Percentiles rank a stretch among this genome's conserved stretches.
These are phyloP conservation scores for Atherinomorus stipes DNA, from an alignment of 2,113 vertebrate species.

Conservation along the genomic window DNA sequence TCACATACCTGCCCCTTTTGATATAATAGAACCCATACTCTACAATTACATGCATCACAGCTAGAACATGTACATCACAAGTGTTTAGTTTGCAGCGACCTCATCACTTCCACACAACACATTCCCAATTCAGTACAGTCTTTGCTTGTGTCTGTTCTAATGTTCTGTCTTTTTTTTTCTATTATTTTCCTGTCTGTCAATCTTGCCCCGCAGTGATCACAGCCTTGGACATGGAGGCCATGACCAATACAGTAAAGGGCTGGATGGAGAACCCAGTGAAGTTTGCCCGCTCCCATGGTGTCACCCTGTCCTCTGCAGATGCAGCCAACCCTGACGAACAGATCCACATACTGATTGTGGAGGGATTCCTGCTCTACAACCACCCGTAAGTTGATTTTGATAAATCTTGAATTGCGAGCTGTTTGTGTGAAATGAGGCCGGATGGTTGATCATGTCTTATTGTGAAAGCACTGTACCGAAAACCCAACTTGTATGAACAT, in stretches of 20 bases:
- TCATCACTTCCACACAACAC: constrained; percentile 7
- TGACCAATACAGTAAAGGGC: constrained; percentile 84
- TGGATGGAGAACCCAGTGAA: constrained; percentile 87
- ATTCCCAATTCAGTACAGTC: constrained; percentile 7
- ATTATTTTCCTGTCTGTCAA: not conserved
- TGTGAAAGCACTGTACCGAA: not conserved
- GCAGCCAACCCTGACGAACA: constrained; percentile 66
- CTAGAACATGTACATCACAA: not conserved
- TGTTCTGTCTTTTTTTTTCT: not conserved
- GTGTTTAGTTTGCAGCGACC: not conserved
- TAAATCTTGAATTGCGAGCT: not conserved
- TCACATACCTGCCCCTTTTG: constrained; percentile 17
- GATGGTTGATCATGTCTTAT: not conserved
- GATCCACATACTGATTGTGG: constrained; percentile 84
- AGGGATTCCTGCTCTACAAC: constrained; percentile 87
- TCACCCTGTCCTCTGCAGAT: constrained; percentile 62
- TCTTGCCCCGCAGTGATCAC: constrained; percentile 81
- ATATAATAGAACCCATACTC: not conserved
- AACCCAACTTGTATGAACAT: not conserved
- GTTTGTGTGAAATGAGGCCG: not conserved
- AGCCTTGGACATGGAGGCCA: constrained; percentile 86
- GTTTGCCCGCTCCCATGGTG: constrained; percentile 85
- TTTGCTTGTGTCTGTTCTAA: constrained; percentile 14
- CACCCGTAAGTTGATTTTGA: constrained; percentile 70
- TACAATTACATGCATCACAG: not conserved